Percentiles rank a stretch among this genome's conserved stretches.
phyloP scores from a whole-genome alignment of 1,140 invertebrate genomes.

The Bombus waltoni region DNA sequence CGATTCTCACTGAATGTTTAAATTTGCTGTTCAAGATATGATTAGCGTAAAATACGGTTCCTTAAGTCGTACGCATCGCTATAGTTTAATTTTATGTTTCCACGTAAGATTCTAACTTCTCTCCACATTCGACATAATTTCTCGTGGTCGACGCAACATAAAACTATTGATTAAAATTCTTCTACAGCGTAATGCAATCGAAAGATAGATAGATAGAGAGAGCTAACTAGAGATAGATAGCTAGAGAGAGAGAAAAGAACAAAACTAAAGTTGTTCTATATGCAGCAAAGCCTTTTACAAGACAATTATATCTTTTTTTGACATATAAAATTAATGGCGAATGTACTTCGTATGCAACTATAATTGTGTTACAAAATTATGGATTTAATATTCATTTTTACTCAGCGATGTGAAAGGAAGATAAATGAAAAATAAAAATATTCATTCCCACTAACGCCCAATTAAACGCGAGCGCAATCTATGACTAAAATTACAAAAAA shows the following conservation, averaged over 20 bases:
- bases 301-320: not conserved
- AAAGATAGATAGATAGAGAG: not conserved
- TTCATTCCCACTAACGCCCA: not conserved
- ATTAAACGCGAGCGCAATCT: slow-evolving; percentile 7
- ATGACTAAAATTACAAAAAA: slow-evolving; percentile 12
- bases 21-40: slow-evolving; percentile 26
- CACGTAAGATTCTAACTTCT: slow-evolving; percentile 20
- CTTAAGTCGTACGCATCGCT: slow-evolving; percentile 20
- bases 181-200: not conserved
- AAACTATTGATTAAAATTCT: slow-evolving; percentile 13
- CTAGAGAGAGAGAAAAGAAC: not conserved
- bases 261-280: not conserved
- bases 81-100: not conserved
- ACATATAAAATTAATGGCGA: not conserved
- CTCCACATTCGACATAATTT: not conserved
- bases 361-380: slow-evolving; percentile 2
- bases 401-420: no score
- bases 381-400: not conserved
- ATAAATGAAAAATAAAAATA: not conserved
- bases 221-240: slow-evolving; percentile 1
- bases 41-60: slow-evolving; percentile 36
- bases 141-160: not conserved
- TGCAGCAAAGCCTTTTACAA: not conserved
- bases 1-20: slow-evolving; percentile 36
- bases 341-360: not conserved